A percentile compares a stretch with the other conserved stretches of the same genome.
Conservation (phyloP, 2,797 vertebrate species). For the Periophthalmus magnuspinnatus region DNA sequence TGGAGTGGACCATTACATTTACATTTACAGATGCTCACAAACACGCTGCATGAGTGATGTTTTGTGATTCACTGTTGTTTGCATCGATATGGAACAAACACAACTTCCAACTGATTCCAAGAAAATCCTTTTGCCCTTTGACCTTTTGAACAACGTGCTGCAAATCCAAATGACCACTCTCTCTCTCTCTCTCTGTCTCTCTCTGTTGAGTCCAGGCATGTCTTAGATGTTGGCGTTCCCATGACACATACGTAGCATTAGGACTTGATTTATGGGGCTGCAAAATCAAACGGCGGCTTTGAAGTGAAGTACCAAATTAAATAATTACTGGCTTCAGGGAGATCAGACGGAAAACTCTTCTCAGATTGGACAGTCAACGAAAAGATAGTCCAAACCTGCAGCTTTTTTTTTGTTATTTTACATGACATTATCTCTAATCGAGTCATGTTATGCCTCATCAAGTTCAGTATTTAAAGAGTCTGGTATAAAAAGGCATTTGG, state of each 20-base stretch:
- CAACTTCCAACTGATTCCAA: not conserved
- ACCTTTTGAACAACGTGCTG: constrained; percentile 7
- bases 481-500: constrained; percentile 1
- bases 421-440: not conserved
- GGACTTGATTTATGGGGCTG: constrained; percentile 38
- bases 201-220: not conserved
- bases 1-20: too few species aligned
- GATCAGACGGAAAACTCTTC: constrained; percentile 32
- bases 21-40: not conserved
- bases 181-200: too few species aligned
- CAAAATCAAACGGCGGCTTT: constrained; percentile 44
- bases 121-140: not conserved
- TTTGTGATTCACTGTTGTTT: not conserved
- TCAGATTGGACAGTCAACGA: constrained; percentile 17
- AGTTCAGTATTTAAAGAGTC: not conserved
- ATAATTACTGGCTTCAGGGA: constrained; percentile 27
- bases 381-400: not conserved
- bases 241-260: constrained; percentile 24
- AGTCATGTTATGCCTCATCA: not conserved
- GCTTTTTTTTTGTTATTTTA: not conserved
- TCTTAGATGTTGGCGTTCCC: constrained; percentile 39
- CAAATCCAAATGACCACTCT: constrained; percentile 22
- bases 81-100: not conserved
- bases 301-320: constrained; percentile 31
- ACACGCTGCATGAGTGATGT: not conserved